Conservation (phyloP, 2,797 vertebrate genomes). For the Falco naumanni region DNA sequence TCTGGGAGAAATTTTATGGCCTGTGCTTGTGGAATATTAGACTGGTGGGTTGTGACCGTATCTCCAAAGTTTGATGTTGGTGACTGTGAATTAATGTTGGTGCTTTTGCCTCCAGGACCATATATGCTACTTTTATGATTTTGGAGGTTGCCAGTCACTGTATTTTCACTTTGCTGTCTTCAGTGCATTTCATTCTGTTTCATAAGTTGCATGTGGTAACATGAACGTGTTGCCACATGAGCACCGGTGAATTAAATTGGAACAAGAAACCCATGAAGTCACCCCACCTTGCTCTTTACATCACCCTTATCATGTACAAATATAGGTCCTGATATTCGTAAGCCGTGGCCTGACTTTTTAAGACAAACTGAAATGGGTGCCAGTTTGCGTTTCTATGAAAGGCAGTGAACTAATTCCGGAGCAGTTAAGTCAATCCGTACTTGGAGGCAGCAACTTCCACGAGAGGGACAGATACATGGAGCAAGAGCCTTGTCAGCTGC, state of each 20-base stretch:
- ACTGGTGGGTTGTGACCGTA: not conserved
- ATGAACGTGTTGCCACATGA: not conserved
- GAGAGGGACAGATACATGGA: not conserved
- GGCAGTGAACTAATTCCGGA: not conserved
- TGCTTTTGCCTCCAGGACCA: not conserved
- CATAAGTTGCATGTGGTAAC: not conserved
- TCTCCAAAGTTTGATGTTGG: fast-evolving
- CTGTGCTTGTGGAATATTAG: not conserved
- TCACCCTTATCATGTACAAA: not conserved
- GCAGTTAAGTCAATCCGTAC: not conserved
- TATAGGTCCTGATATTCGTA: not conserved
- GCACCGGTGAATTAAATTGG: not conserved
- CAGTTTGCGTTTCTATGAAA: not conserved
- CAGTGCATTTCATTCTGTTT: not conserved
- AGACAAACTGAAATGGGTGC: not conserved
- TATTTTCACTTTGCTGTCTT: not conserved
- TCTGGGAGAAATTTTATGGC: not conserved
- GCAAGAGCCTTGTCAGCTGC: not conserved
- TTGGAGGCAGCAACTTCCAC: not conserved
- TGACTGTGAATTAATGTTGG: not conserved
- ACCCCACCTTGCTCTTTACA: not conserved
- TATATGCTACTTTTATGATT: not conserved
- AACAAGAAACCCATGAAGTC: not conserved
- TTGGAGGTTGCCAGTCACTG: not conserved
- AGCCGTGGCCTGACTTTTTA: not conserved